Percentiles rank a stretch among this genome's conserved stretches.
Evolutionary conservation across 2,113 vertebrate genomes (phyloP).

Genomic region (Phyllostomus discolor): DNA sequence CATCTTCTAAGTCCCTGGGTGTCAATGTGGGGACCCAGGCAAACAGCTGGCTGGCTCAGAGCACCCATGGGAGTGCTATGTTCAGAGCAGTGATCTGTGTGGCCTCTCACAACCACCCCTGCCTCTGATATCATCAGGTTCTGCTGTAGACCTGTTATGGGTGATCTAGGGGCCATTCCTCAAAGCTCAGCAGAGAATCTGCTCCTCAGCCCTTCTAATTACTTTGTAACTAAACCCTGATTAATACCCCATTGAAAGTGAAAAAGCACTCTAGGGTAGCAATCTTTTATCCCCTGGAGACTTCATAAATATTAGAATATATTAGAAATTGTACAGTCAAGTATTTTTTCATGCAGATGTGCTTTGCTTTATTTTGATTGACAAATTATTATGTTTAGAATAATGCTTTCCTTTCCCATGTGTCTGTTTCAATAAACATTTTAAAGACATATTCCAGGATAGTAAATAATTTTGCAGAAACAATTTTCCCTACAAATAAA

Average conservation of each 20-base stretch:
- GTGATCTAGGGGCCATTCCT: neutral
- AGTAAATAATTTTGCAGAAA: neutral
- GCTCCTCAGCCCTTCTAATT: neutral
- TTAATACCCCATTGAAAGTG: neutral
- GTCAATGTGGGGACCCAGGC: neutral
- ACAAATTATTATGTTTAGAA: constrained; percentile 19
- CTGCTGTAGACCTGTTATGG: neutral
- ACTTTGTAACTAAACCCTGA: neutral
- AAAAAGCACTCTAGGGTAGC: neutral
- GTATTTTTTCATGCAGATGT: neutral
- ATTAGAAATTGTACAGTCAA: neutral
- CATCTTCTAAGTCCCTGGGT: neutral
- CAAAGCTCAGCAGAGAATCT: neutral
- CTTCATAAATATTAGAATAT: neutral
- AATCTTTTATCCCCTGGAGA: neutral
- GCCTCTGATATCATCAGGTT: neutral
- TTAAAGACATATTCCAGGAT: neutral
- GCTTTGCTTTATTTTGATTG: neutral
- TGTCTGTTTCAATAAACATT: neutral
- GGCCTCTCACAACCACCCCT: rapidly evolving
- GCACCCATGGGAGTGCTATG: no score
- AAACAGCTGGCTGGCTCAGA: neutral
- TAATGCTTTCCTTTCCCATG: neutral
- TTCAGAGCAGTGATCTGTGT: neutral
- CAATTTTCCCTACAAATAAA: neutral